Percentiles rank a stretch among this genome's conserved stretches.
These are phyloP conservation scores for Conomelus anceps DNA, from an alignment of 2,888 invertebrate genomes.

Conservation along the genomic window DNA sequence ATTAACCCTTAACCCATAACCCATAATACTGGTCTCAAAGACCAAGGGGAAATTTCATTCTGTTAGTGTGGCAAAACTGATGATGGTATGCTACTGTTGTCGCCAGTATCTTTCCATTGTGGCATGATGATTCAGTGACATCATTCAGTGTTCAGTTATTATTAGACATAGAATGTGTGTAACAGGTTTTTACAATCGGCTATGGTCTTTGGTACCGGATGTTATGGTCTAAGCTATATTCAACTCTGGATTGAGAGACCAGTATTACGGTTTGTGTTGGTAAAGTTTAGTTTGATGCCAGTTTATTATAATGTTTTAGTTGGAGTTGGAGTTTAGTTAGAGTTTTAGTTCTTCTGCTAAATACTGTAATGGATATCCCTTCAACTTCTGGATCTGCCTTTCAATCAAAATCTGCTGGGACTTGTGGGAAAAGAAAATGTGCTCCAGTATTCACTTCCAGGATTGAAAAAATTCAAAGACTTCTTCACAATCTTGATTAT, in stretches of 20 bases:
- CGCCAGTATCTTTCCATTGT: not conserved
- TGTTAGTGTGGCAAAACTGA: not conserved
- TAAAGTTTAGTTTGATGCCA: not conserved
- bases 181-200: not conserved
- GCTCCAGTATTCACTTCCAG: not conserved
- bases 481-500: too few species aligned
- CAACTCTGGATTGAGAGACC: not conserved
- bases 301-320: not conserved
- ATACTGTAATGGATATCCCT: not conserved
- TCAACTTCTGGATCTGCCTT: too few species aligned
- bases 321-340: not conserved
- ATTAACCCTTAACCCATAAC: slow-evolving; percentile 6
- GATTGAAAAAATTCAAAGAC: not conserved
- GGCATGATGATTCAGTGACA: not conserved
- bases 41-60: slow-evolving; percentile 6
- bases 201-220: not conserved
- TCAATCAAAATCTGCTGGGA: not conserved
- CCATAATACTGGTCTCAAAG: slow-evolving; percentile 11
- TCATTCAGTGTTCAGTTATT: not conserved
- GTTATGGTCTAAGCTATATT: not conserved
- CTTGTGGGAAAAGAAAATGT: not conserved
- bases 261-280: not conserved
- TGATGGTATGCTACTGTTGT: not conserved
- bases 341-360: not conserved
- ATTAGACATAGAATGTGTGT: not conserved